Conservation (phyloP, 2,113 vertebrate species). For the Tenrec ecaudatus region DNA sequence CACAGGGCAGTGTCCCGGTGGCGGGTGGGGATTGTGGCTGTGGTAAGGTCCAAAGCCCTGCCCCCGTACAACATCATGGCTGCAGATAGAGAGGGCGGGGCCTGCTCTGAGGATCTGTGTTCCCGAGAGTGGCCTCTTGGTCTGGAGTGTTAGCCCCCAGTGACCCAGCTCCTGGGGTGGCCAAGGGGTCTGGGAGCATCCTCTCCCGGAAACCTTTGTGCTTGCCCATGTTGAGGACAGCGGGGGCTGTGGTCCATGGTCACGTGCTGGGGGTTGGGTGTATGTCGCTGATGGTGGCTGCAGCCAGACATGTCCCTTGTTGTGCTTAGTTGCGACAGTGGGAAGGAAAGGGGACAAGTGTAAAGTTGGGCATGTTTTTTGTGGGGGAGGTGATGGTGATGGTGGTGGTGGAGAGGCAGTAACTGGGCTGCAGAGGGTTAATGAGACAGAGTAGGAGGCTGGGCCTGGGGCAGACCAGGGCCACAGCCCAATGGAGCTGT, state of each 20-base stretch:
- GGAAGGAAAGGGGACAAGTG: not conserved
- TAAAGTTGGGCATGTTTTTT: not conserved
- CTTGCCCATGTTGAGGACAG: not conserved
- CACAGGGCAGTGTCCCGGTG: not conserved
- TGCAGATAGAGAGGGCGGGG: not conserved
- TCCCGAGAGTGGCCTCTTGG: not conserved
- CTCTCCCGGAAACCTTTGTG: constrained; percentile 18
- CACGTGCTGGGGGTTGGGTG: not conserved
- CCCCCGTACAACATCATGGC: not conserved
- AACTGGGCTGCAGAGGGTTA: not conserved
- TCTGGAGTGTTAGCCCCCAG: not conserved
- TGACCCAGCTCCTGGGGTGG: not conserved
- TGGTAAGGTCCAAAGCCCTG: not conserved
- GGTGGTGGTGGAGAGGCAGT: not conserved
- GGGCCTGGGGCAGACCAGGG: not conserved
- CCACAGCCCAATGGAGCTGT: not conserved
- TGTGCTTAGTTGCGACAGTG: not conserved
- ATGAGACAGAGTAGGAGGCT: not conserved
- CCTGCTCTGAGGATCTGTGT: not conserved
- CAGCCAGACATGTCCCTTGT: not conserved
- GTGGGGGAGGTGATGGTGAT: not conserved
- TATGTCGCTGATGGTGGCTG: not conserved
- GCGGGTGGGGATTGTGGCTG: constrained; percentile 41
- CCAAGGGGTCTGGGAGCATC: not conserved
- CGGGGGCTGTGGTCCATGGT: constrained; percentile 1